Evolutionary conservation across 2,113 vertebrate genomes (phyloP), one percentile per base, ranked within the genome.

Genomic region (Xerus inauris): DNA sequence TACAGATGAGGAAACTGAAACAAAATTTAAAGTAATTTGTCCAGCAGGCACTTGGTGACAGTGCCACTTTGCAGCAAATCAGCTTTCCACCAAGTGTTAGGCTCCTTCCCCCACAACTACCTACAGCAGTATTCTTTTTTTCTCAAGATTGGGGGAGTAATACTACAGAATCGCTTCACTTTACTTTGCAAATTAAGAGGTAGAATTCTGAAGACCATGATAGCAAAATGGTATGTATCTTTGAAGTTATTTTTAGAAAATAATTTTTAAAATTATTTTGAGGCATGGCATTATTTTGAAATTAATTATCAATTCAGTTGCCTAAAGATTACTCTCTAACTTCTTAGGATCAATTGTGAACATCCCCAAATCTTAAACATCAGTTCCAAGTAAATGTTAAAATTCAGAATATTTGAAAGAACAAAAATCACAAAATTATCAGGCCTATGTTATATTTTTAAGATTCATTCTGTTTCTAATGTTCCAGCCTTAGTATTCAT

Each of bases 1-100:
- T 80, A 85, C 45, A 96, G 24, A 17, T 79, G 38, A 88, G 64
- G 83, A 88, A 93, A 75, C 47, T 89, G 13, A 89, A 95, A 83
- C 49, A 73, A 96, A 73, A 83, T 51, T 51, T 51, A 57, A 42
- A 45, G 75, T 79, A 84, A 42, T 87, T 91, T 91, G 35, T 87
- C 67, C 40, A 42, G 1, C 1, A n/a, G 57, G 32, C 24, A 45
- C 24, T 87, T 94, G 84, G 14, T 79, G 49, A 85, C 49, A 95
- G 49, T 51, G 49, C 49, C 3, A 14, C 49, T 51, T 51, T 4
- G 13, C 49, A 51, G 16, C 49, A 81, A 93, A 87, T 35, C 30
- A 75, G 42, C 13, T 83, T 77, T 54, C 38, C 6, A 38, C 17
- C 57, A 77, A 40, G 20, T 64, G 26, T 71, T 89, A 76, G 65